Evolutionary conservation across 1,140 invertebrate species (phyloP).

Genomic region (Carposina sasakii): DNA sequence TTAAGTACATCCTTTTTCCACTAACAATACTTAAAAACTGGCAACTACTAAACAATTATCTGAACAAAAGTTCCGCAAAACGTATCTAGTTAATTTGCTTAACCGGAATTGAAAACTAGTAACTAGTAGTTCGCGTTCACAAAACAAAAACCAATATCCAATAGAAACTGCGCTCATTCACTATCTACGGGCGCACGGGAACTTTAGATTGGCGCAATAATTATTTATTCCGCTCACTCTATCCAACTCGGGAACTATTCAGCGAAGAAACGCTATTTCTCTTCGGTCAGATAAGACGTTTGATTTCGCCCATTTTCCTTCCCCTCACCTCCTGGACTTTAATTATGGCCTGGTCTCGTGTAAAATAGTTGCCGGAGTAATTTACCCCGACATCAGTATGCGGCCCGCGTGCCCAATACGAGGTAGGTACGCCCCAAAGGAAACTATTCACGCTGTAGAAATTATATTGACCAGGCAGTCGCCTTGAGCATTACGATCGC

Average conservation of each 20-base stretch:
- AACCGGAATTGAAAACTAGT: too few species aligned
- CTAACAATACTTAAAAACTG: too few species aligned
- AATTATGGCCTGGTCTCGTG: conserved; percentile 71
- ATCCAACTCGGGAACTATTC: conserved; percentile 60
- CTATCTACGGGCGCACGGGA: conserved; percentile 29
- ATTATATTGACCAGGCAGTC: too few species aligned
- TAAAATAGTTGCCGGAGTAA: conserved; percentile 70
- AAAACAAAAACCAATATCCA: too few species aligned
- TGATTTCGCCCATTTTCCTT: conserved; percentile 67
- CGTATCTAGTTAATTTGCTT: too few species aligned
- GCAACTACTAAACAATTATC: too few species aligned
- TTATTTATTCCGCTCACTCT: conserved; percentile 71
- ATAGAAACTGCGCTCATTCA: conserved; percentile 58
- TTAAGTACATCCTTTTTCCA: too few species aligned
- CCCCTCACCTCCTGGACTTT: conserved; percentile 64
- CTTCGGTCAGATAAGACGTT: conserved; percentile 69
- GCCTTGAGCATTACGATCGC: too few species aligned
- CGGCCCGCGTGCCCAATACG: conserved; percentile 39
- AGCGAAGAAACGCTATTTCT: conserved; percentile 65
- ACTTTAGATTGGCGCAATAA: conserved; percentile 65
- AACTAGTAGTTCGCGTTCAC: too few species aligned
- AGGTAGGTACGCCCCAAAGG: conserved; percentile 16
- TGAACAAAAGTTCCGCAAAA: too few species aligned
- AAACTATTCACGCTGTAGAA: conserved; percentile 6
- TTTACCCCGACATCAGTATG: conserved; percentile 68